Conservation (phyloP, 2,113 vertebrate genomes). For the Neotoma lepida region DNA sequence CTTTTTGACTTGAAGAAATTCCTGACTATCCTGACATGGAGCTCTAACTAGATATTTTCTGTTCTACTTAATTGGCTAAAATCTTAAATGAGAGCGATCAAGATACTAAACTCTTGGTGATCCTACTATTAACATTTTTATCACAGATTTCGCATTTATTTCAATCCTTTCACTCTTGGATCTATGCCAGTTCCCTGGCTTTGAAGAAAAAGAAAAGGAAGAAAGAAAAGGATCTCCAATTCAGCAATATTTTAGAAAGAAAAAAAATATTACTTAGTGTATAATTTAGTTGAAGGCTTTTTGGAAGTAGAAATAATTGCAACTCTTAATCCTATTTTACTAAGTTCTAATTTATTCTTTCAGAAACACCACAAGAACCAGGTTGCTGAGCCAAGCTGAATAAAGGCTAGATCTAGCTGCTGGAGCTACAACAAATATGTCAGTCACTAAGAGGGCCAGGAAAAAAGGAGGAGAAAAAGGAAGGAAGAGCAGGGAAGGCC, state of each 20-base stretch:
- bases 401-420: neutral
- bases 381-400: neutral
- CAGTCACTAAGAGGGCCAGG: neutral
- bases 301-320: slow-evolving; percentile 64
- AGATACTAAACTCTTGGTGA: neutral
- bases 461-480: neutral
- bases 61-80: slow-evolving; percentile 49
- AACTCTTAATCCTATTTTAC: slow-evolving; percentile 58
- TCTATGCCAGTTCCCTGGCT: slow-evolving; percentile 19
- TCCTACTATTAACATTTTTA: slow-evolving; percentile 47
- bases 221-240: slow-evolving; percentile 21
- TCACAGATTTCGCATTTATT: slow-evolving; percentile 43
- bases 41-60: neutral
- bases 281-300: slow-evolving; percentile 66
- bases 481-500: neutral
- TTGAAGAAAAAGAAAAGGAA: slow-evolving; percentile 27
- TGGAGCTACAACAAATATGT: neutral
- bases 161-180: slow-evolving; percentile 20
- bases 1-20: neutral
- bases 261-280: slow-evolving; percentile 27
- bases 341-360: slow-evolving; percentile 57
- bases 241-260: slow-evolving; percentile 23
- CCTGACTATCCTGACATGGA: neutral
- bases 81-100: slow-evolving; percentile 25
- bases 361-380: slow-evolving; percentile 17